A percentile compares a stretch with the other conserved stretches of the same genome.
Conservation (phyloP, 1,140 invertebrate species). For the honey bee (Apis mellifera) region DNA sequence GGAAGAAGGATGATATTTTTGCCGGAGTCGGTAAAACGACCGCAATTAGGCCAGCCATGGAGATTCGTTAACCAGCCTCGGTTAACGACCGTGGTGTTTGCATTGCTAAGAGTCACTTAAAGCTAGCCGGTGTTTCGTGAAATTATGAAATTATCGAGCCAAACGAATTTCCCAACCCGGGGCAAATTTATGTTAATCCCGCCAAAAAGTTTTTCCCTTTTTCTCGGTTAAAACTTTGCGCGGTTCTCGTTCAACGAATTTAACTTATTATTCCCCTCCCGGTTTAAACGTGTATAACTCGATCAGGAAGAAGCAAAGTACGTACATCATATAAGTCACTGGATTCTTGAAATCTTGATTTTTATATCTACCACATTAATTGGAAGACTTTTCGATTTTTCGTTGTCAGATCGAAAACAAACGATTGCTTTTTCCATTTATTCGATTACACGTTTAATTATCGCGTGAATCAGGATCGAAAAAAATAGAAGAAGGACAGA, state of each 20-base stretch:
- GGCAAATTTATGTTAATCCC: constrained; percentile 61
- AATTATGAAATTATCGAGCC: constrained; percentile 57
- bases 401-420: too few species aligned
- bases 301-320: constrained; percentile 20
- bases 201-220: constrained; percentile 11
- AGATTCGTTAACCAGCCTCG: constrained; percentile 15
- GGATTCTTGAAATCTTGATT: too few species aligned
- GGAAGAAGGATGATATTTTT: constrained; percentile 1
- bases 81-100: constrained; percentile 28
- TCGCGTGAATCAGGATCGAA: too few species aligned
- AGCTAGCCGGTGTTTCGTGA: constrained; percentile 42
- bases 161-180: constrained; percentile 13
- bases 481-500: too few species aligned
- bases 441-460: too few species aligned
- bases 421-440: too few species aligned
- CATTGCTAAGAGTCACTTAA: constrained; percentile 42
- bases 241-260: constrained; percentile 46
- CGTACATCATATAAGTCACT: too few species aligned
- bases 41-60: constrained; percentile 26
- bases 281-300: not conserved
- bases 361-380: too few species aligned
- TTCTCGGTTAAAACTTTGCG: constrained; percentile 51
- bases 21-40: constrained; percentile 13
- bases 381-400: too few species aligned
- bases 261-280: constrained; percentile 26